Percentiles rank a stretch among this genome's conserved stretches.
Conservation (phyloP, 2,888 invertebrate genomes). For the Heliconius hortense region DNA sequence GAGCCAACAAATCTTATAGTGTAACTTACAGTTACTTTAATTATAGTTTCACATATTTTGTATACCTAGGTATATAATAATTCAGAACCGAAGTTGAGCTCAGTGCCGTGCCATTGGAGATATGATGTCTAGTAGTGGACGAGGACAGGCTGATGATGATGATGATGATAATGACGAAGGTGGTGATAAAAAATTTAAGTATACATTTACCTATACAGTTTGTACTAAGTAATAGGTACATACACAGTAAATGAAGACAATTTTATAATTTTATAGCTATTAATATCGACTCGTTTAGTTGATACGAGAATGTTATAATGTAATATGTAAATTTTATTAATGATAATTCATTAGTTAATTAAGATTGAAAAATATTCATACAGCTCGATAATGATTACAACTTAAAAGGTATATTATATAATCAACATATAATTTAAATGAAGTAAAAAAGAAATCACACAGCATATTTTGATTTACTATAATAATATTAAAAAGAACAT, state of each 20-base stretch:
- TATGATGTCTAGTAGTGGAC: too few species aligned
- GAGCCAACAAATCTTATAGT: too few species aligned
- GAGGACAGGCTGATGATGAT: too few species aligned
- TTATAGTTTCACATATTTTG: too few species aligned
- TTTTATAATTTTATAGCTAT: neutral
- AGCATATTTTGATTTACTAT: neutral
- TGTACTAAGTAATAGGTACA: too few species aligned
- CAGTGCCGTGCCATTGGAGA: too few species aligned
- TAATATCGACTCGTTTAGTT: slow-evolving; percentile 6
- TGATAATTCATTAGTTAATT: slow-evolving; percentile 14
- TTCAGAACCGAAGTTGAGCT: too few species aligned
- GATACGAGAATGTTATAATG: neutral
- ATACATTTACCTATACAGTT: too few species aligned
- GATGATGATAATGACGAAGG: too few species aligned
- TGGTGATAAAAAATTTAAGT: too few species aligned
- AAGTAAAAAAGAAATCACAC: neutral
- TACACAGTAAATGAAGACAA: neutral
- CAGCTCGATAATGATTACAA: neutral
- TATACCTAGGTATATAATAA: too few species aligned
- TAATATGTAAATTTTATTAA: slow-evolving; percentile 8
- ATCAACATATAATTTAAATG: neutral
- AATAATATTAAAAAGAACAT: neutral
- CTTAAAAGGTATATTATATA: neutral
- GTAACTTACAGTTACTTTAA: too few species aligned
- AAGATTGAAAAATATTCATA: neutral